Evolutionary conservation across 2,113 vertebrate genomes (phyloP).

Genomic region (Indicator indicator): DNA sequence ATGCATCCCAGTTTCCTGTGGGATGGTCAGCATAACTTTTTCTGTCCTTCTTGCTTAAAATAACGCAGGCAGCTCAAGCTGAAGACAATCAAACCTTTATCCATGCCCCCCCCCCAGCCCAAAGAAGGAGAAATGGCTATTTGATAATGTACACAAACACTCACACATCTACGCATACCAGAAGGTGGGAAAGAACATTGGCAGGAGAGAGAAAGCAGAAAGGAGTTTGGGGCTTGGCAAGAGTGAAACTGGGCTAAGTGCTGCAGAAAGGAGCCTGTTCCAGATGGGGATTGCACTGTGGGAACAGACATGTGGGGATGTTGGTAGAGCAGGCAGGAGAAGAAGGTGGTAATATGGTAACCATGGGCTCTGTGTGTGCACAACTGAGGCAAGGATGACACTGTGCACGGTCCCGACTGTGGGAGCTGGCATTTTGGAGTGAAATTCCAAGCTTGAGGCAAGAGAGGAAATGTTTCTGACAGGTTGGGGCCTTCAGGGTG

Average conservation of each 20-base stretch:
- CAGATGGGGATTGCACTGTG: background rate
- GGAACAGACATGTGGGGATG: background rate
- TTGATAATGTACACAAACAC: background rate
- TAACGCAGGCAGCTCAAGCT: background rate
- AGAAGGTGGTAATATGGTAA: background rate
- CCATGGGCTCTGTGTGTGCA: background rate
- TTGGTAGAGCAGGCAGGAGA: background rate
- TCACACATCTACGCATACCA: background rate
- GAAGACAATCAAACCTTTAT: background rate
- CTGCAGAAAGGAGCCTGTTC: background rate
- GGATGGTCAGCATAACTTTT: conserved; percentile 6
- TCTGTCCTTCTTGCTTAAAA: conserved; percentile 1
- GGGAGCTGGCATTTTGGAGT: conserved; percentile 14
- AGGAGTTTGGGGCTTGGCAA: background rate
- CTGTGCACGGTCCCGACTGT: background rate
- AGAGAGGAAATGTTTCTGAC: conserved; percentile 59
- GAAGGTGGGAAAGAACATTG: background rate
- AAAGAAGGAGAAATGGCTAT: conserved; percentile 5
- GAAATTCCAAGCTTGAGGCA: conserved; percentile 54
- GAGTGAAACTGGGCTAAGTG: background rate
- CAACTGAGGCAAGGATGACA: conserved; percentile 22
- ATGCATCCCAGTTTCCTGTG: background rate
- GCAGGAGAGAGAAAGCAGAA: conserved; percentile 8
- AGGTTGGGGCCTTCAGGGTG: conserved; percentile 47
- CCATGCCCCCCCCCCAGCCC: background rate